These are phyloP conservation scores for Chloroceryle inda DNA, from an alignment of 2,797 vertebrate species.

Conservation along the genomic window DNA sequence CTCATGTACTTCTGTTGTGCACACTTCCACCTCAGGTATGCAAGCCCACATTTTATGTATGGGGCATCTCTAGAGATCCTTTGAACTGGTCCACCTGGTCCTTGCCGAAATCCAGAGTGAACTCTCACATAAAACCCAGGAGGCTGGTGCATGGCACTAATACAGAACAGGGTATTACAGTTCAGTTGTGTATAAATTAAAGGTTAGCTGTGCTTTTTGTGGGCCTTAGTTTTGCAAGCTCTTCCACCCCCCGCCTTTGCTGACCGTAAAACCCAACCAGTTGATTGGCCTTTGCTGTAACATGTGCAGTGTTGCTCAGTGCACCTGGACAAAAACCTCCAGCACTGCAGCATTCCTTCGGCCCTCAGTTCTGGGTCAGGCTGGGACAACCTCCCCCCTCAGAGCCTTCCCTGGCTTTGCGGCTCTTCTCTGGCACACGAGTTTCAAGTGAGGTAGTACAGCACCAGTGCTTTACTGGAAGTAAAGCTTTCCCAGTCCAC, in stretches of 20 bases:
- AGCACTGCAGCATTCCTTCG: neutral
- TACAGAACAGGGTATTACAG: neutral
- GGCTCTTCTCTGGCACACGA: neutral
- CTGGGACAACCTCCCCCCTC: neutral
- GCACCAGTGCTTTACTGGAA: neutral
- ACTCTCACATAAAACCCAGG: neutral
- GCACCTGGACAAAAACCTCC: rapidly evolving
- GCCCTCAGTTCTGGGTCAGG: neutral
- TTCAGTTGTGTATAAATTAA: neutral
- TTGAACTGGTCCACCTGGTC: neutral
- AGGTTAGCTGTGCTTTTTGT: neutral
- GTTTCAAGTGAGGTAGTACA: neutral
- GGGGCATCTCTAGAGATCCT: neutral
- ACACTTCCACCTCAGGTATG: neutral
- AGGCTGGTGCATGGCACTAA: neutral
- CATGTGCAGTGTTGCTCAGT: rapidly evolving
- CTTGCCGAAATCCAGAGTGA: neutral
- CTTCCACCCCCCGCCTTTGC: neutral
- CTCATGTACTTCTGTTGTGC: neutral
- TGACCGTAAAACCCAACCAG: neutral
- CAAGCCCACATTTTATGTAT: neutral
- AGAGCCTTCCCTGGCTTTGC: neutral
- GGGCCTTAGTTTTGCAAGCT: neutral
- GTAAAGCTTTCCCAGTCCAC: neutral
- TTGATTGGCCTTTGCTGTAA: neutral